phyloP scores from a whole-genome alignment of 1,140 invertebrate species.

The Drosophila ananassae region DNA sequence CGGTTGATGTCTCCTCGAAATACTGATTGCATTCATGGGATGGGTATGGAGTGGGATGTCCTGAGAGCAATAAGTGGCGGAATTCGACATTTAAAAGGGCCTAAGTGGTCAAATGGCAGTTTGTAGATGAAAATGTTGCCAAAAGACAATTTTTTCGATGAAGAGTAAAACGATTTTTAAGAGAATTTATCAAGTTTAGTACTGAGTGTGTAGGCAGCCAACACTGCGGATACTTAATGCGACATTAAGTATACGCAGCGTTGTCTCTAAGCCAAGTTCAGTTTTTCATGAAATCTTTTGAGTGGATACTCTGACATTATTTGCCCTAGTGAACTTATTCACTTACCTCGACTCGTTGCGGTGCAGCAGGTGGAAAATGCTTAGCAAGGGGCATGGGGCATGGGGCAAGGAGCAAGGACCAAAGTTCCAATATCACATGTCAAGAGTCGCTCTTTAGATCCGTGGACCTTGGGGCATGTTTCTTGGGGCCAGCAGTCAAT shows the following conservation, averaged over 20 bases:
- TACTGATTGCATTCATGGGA: constrained; percentile 47
- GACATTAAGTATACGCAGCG: too few species aligned
- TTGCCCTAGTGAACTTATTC: constrained; percentile 5
- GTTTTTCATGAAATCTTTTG: neutral
- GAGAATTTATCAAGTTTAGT: neutral
- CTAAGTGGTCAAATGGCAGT: constrained; percentile 10
- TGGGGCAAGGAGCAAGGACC: neutral
- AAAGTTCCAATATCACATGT: constrained; percentile 40
- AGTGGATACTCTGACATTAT: neutral
- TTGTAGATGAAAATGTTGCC: neutral
- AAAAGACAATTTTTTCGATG: neutral
- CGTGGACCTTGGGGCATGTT: constrained; percentile 29
- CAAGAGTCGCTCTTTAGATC: constrained; percentile 16
- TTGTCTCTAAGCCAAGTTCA: neutral
- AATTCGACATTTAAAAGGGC: constrained; percentile 14
- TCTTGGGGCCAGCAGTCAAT: constrained; percentile 10
- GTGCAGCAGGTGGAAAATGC: constrained; percentile 7
- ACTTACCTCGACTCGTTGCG: constrained; percentile 15
- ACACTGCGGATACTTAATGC: constrained; percentile 29
- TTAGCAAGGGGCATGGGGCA: neutral
- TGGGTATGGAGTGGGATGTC: neutral
- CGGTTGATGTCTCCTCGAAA: constrained; percentile 54
- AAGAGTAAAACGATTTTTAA: too few species aligned
- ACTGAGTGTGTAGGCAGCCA: neutral
- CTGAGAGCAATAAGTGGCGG: constrained; percentile 28